Percentiles rank a stretch among this genome's conserved stretches.
phyloP scores from a whole-genome alignment of 2,113 vertebrate species.

The Chamaea fasciata region DNA sequence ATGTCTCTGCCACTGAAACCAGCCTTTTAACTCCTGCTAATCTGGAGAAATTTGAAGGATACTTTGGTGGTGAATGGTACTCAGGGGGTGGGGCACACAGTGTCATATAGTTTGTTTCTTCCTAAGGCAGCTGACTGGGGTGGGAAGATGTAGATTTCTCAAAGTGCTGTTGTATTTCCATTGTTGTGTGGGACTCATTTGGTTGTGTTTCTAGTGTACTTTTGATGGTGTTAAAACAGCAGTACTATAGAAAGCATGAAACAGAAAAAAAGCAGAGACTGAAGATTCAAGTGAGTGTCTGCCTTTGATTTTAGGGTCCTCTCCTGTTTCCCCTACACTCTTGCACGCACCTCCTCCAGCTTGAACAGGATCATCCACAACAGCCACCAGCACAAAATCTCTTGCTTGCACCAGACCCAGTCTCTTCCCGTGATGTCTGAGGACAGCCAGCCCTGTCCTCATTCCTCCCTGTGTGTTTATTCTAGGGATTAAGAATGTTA shows the following conservation, averaged over 20 bases:
- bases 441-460: not conserved
- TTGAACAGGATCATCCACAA: not conserved
- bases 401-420: not conserved
- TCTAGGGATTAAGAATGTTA: constrained; percentile 34
- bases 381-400: not conserved
- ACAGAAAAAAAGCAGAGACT: not conserved
- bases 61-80: not conserved
- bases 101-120: not conserved
- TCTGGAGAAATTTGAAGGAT: constrained; percentile 18
- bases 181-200: accelerated
- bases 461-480: not conserved
- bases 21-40: constrained; percentile 63
- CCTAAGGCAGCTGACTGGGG: not conserved
- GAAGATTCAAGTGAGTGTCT: not conserved
- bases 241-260: not conserved
- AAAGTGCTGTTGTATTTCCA: not conserved
- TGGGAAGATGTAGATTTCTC: not conserved
- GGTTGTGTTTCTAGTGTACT: not conserved
- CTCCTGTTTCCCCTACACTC: not conserved
- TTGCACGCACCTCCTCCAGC: not conserved
- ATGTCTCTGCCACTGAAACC: constrained; percentile 32
- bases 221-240: not conserved
- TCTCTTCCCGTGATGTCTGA: not conserved
- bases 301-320: not conserved
- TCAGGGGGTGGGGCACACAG: not conserved